Evolutionary conservation across 2,113 vertebrate species (phyloP).

Genomic region (Tetraodon nigroviridis): DNA sequence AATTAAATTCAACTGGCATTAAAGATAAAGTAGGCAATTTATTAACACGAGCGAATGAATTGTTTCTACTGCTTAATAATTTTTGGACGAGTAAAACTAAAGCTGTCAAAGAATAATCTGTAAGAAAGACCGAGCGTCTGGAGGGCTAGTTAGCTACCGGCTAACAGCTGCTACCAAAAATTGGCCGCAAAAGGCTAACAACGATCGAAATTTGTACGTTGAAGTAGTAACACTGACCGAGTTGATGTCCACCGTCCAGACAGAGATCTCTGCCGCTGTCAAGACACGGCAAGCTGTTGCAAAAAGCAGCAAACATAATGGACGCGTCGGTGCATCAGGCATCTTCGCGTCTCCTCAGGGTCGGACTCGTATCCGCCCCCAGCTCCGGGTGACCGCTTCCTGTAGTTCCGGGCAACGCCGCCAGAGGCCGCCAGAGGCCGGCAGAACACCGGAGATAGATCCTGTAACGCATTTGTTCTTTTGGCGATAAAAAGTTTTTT

Average conservation of each 20-base stretch:
- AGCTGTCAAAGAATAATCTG: neutral
- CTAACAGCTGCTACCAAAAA: slow-evolving; percentile 34
- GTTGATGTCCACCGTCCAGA: slow-evolving; percentile 67
- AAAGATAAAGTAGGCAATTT: no score
- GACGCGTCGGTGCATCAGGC: slow-evolving; percentile 27
- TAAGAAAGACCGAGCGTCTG: neutral
- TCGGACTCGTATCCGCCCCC: slow-evolving; percentile 30
- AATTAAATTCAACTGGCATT: no score
- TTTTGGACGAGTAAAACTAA: neutral
- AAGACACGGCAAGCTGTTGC: slow-evolving; percentile 19
- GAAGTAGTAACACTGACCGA: slow-evolving; percentile 59
- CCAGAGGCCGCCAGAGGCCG: neutral
- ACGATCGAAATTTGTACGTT: neutral
- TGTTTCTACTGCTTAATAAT: no score
- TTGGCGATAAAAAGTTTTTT: no score
- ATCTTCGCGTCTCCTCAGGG: slow-evolving; percentile 31
- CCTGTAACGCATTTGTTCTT: no score
- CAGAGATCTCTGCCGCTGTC: slow-evolving; percentile 62
- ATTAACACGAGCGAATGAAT: no score
- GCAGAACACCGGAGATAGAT: no score
- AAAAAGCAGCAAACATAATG: slow-evolving; percentile 37
- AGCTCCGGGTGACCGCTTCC: slow-evolving; percentile 35
- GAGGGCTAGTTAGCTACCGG: slow-evolving; percentile 29
- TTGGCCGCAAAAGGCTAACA: neutral
- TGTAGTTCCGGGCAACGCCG: neutral